Percentiles rank a stretch among this genome's conserved stretches.
phyloP scores from a whole-genome alignment of 2,888 invertebrate species.

The Hyppa rectilinea region DNA sequence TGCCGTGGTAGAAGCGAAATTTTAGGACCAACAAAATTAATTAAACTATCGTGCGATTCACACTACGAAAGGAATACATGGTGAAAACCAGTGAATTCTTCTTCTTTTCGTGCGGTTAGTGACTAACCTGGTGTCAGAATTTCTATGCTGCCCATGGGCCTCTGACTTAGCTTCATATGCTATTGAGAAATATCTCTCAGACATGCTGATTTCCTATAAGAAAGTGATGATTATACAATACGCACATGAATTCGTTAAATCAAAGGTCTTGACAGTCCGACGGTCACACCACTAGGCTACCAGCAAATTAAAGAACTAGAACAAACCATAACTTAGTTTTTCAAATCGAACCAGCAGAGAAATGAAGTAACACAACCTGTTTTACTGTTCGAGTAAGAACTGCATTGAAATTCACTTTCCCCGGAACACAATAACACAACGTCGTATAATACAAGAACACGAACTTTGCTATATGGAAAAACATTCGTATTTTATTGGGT shows the following conservation, averaged over 20 bases:
- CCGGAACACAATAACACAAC: conserved; percentile 30
- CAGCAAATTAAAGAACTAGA: conserved; percentile 13
- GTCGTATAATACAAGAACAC: conserved; percentile 15
- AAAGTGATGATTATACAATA: no score
- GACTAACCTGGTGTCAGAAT: no score
- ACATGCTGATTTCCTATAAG: no score
- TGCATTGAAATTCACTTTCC: conserved; percentile 26
- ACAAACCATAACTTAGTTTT: conserved; percentile 1
- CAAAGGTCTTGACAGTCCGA: no score
- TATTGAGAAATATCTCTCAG: no score
- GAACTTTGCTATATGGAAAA: conserved; percentile 43
- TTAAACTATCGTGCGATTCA: neutral
- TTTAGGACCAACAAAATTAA: neutral
- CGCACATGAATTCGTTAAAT: no score
- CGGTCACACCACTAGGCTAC: no score
- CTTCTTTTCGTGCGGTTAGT: no score
- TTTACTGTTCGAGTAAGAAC: conserved; percentile 3
- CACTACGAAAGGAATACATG: neutral
- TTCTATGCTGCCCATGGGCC: no score
- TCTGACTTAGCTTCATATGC: no score
- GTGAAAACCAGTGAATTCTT: neutral
- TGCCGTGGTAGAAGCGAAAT: no score
- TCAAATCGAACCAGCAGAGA: neutral
- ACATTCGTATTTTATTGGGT: conserved; percentile 47
- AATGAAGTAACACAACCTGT: conserved; percentile 16